phyloP scores from a whole-genome alignment of 2,797 vertebrate species.

The Leptatherina wallacei region DNA sequence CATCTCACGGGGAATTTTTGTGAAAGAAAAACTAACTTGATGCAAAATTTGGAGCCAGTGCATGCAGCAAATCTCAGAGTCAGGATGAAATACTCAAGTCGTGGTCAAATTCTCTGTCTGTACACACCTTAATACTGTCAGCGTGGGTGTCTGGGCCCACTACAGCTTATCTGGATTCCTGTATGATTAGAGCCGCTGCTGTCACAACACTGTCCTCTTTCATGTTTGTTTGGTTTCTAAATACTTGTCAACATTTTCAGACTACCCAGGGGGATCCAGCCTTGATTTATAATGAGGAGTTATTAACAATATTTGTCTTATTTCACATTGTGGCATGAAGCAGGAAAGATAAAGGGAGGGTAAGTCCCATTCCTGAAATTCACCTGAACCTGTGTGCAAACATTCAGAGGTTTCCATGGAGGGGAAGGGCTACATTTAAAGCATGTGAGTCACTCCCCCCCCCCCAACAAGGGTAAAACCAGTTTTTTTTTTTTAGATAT shows the following conservation, averaged over 20 bases:
- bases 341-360: slow-evolving; percentile 51
- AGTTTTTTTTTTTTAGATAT: slow-evolving; percentile 18
- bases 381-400: slow-evolving; percentile 78
- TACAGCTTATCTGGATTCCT: slow-evolving; percentile 63
- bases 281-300: slow-evolving; percentile 59
- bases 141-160: slow-evolving; percentile 40
- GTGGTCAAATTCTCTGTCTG: slow-evolving; percentile 7
- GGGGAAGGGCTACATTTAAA: slow-evolving; percentile 52
- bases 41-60: slow-evolving; percentile 13
- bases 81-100: background rate
- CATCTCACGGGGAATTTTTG: background rate
- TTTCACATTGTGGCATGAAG: slow-evolving; percentile 62
- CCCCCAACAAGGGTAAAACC: slow-evolving; percentile 33
- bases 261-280: slow-evolving; percentile 11
- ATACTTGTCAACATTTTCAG: slow-evolving; percentile 70
- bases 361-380: slow-evolving; percentile 78
- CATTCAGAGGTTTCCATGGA: slow-evolving; percentile 53
- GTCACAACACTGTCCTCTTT: slow-evolving; percentile 64
- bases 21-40: slow-evolving; percentile 5
- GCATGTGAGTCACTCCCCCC: slow-evolving; percentile 52
- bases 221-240: slow-evolving; percentile 70
- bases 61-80: slow-evolving; percentile 11
- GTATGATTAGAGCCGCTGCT: slow-evolving; percentile 57
- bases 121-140: slow-evolving; percentile 64
- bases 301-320: slow-evolving; percentile 70